Conservation (phyloP, 2,888 invertebrate species). For the Mamestra brassicae region DNA sequence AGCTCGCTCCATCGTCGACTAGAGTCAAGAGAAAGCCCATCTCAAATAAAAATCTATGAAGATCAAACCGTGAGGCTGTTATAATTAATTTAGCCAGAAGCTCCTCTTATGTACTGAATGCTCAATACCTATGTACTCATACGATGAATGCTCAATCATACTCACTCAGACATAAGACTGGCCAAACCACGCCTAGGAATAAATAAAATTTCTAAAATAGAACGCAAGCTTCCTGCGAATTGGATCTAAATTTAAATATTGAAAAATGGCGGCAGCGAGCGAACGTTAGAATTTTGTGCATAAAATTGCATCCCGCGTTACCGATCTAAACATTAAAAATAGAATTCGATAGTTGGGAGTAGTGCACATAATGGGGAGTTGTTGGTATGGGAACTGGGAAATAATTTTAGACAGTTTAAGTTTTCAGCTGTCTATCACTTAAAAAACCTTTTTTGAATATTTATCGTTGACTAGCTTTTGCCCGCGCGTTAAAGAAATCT, state of each 20-base stretch:
- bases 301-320: constrained; percentile 89
- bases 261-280: constrained; percentile 83
- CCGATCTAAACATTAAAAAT: constrained; percentile 90
- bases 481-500: too few relatives aligned
- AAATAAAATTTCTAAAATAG: constrained; percentile 87
- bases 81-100: background rate
- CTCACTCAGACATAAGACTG: constrained; percentile 73
- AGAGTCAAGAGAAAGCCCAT: too few relatives aligned
- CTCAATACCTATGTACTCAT: constrained; percentile 47
- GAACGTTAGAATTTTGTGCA: constrained; percentile 85
- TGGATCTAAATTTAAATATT: constrained; percentile 85
- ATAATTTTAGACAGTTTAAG: background rate
- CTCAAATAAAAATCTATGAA: background rate
- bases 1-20: too few relatives aligned
- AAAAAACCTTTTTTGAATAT: too few relatives aligned
- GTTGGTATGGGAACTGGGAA: background rate
- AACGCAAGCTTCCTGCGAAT: constrained; percentile 85
- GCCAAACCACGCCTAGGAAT: constrained; percentile 85
- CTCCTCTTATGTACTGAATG: constrained; percentile 7
- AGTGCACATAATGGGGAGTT: constrained; percentile 64
- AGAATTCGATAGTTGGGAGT: constrained; percentile 82
- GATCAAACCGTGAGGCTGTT: background rate
- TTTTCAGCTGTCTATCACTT: too few relatives aligned
- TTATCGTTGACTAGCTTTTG: too few relatives aligned
- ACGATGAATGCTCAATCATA: constrained; percentile 57